These are phyloP conservation scores for Diorhabda carinulata DNA, from an alignment of 1,140 invertebrate species.

Conservation along the genomic window DNA sequence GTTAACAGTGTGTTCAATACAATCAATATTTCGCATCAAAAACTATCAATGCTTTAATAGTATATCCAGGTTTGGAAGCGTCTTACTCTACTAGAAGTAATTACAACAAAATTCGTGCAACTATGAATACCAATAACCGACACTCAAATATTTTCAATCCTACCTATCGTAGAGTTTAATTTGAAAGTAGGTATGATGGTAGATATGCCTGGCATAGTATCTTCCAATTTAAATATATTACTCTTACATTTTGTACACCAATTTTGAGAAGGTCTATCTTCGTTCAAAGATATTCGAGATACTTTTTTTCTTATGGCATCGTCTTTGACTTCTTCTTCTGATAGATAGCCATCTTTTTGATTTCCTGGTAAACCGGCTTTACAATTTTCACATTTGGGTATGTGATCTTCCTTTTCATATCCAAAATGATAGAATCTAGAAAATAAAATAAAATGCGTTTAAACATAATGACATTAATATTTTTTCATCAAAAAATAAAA, in stretches of 20 bases:
- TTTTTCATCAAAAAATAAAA: too few relatives aligned
- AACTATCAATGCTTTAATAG: background rate
- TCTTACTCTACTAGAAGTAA: background rate
- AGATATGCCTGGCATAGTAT: constrained; percentile 40
- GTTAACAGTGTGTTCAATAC: too few relatives aligned
- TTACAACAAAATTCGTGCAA: background rate
- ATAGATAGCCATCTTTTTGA: constrained; percentile 19
- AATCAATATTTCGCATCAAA: too few relatives aligned
- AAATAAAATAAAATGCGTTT: background rate
- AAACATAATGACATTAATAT: too few relatives aligned
- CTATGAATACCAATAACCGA: background rate
- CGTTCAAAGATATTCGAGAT: constrained; percentile 51
- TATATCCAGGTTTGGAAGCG: background rate
- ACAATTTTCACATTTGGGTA: constrained; percentile 29
- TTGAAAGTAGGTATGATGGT: constrained; percentile 35
- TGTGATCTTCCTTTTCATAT: constrained; percentile 50
- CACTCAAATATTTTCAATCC: background rate
- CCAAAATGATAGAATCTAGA: constrained; percentile 56
- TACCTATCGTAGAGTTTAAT: constrained; percentile 13
- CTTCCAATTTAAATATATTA: constrained; percentile 35
- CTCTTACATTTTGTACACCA: constrained; percentile 43
- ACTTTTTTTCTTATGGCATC: constrained; percentile 36
- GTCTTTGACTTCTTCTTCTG: constrained; percentile 23
- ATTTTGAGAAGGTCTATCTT: constrained; percentile 30
- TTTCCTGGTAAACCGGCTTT: constrained; percentile 12